Evolutionary conservation across 2,113 vertebrate genomes (phyloP).

Genomic region (Stigmatopora argus): DNA sequence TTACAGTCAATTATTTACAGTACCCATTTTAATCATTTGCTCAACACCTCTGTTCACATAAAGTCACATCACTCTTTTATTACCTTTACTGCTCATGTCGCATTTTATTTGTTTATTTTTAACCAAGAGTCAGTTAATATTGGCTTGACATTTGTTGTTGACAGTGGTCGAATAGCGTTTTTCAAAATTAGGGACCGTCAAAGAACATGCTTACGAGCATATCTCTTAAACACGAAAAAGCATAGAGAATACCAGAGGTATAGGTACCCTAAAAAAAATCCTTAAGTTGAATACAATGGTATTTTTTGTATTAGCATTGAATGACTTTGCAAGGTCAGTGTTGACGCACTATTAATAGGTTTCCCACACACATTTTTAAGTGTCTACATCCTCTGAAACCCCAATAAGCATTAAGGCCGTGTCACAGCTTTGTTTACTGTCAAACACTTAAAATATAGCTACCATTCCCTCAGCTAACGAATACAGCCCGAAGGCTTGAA

Average conservation of each 20-base stretch:
- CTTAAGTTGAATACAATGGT: not conserved
- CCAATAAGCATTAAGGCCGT: slow-evolving; percentile 20
- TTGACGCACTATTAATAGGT: not conserved
- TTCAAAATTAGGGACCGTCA: too few species aligned
- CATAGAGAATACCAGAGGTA: not conserved
- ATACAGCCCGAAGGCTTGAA: slow-evolving; percentile 48
- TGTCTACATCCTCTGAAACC: slow-evolving; percentile 3
- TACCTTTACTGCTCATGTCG: too few species aligned
- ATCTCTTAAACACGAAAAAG: too few species aligned
- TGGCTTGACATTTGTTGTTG: too few species aligned
- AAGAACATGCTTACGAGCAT: too few species aligned
- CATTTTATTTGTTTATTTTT: too few species aligned
- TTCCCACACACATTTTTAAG: slow-evolving; percentile 3
- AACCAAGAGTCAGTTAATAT: too few species aligned
- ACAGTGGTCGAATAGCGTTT: too few species aligned
- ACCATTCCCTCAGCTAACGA: slow-evolving; percentile 67
- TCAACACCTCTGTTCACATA: too few species aligned
- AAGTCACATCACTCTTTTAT: too few species aligned
- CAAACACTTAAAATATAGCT: slow-evolving; percentile 65
- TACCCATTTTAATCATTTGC: too few species aligned
- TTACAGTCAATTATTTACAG: too few species aligned
- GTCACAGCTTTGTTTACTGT: slow-evolving; percentile 55
- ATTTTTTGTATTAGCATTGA: not conserved
- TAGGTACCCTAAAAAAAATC: not conserved
- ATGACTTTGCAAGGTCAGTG: not conserved